These are phyloP conservation scores for Berghia stephanieae DNA, from an alignment of 1,140 invertebrate genomes.

Conservation along the genomic window DNA sequence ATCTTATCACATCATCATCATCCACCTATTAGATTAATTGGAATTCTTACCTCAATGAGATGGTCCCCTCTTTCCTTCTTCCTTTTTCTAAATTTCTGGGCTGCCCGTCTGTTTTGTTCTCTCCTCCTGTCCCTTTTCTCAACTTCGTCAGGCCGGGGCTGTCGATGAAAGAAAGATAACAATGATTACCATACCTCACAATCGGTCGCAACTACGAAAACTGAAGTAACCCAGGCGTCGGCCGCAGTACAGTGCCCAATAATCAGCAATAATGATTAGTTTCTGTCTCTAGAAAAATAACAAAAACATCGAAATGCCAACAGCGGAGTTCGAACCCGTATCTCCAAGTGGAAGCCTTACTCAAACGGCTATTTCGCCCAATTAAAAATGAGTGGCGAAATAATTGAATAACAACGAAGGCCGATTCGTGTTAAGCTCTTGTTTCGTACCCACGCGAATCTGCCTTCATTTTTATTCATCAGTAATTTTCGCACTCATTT, in stretches of 20 bases:
- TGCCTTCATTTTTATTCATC: no score
- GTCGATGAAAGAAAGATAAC: slow-evolving; percentile 17
- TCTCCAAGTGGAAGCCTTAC: no score
- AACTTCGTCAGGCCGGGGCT: slow-evolving; percentile 48
- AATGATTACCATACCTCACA: slow-evolving; percentile 12
- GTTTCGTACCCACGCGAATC: no score
- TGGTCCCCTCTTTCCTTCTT: slow-evolving; percentile 42
- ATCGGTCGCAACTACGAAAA: not conserved
- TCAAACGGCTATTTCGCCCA: no score
- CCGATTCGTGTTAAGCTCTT: no score
- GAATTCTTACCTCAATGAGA: slow-evolving; percentile 44
- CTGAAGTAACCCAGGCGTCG: no score
- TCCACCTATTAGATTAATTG: no score
- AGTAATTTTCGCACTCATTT: no score
- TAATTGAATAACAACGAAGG: no score
- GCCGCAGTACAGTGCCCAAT: no score
- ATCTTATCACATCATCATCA: no score
- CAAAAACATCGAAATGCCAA: not conserved
- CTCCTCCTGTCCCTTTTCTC: slow-evolving; percentile 43
- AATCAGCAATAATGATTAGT: not conserved
- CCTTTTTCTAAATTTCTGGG: slow-evolving; percentile 47
- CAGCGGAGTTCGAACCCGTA: not conserved
- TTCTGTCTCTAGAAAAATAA: not conserved
- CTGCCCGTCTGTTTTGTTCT: slow-evolving; percentile 49
- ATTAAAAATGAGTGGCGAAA: no score